Evolutionary conservation across 2,113 vertebrate genomes (phyloP), one percentile per base, ranked within the genome.

Genomic region (Phyllostomus discolor): DNA sequence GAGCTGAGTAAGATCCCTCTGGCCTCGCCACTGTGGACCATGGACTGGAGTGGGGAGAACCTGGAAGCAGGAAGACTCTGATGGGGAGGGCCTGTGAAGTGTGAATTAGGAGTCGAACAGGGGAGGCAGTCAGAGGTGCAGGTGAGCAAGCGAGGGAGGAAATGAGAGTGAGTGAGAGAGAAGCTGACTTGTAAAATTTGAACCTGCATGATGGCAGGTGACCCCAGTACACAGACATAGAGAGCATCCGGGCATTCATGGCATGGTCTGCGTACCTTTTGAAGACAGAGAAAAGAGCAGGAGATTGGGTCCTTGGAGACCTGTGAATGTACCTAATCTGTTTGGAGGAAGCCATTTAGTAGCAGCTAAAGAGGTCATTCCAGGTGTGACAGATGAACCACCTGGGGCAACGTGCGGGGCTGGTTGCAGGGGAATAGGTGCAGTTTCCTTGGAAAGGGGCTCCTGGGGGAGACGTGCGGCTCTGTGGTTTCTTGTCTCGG

Each of bases 131-230:
- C 59, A 64, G 7, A 0, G 2, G 46, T 41, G 41, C 17, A n/a
- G 20, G 6, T 70, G 33, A 72, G 33, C 50, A 20, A 26, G 20
- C 7, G 31, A 66, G 10, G 33, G 48, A 93, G 64, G 50, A 79
- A 20, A 12, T 59, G 81, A 78, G 28, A 8, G 33, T 46, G 38
- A 48, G 38, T n/a, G 26, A 3, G 43, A 20, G 67, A 94, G 20
- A 92, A 85, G 54, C 9, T 76, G 41, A 84, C 62, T 62, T 84
- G 83, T n/a, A 33, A 83, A 26, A 31, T 80, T 79, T 81, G 17
- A 76, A 50, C 43, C 7, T 62, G 35, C 0, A 0, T 8, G 46
- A 82, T 54, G 28, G 48, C 20, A 57, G 54, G 54, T 22, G 20
- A 48, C 85, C 52, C 67, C 19, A 69, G 43, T 17, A 31, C 7